Evolutionary conservation across 2,888 invertebrate species (phyloP).

Genomic region (Pyralis farinalis): DNA sequence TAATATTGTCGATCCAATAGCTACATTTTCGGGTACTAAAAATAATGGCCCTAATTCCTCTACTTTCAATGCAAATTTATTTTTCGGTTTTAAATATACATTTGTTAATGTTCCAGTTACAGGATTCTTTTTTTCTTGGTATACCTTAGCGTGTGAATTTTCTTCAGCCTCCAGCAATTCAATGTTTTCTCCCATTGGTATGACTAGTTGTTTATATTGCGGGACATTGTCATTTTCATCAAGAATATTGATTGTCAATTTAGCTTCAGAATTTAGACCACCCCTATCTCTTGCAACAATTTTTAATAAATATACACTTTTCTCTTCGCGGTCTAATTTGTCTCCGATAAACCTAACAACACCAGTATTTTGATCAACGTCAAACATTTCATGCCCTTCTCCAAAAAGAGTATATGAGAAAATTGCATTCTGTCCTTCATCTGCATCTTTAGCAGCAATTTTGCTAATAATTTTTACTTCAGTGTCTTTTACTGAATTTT

Average conservation of each 20-base stretch:
- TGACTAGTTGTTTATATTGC: constrained; percentile 84
- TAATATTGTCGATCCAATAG: constrained; percentile 85
- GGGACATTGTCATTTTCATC: constrained; percentile 93
- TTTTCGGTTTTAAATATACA: constrained; percentile 54
- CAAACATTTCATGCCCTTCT: constrained; percentile 87
- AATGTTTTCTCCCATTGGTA: constrained; percentile 85
- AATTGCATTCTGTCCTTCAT: constrained; percentile 84
- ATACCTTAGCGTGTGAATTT: constrained; percentile 66
- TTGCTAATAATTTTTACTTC: constrained; percentile 85
- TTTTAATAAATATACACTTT: constrained; percentile 83
- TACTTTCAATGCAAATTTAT: constrained; percentile 53
- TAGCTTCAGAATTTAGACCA: constrained; percentile 87
- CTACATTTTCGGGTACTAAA: constrained; percentile 86
- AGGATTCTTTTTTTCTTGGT: constrained; percentile 59
- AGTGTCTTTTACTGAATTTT: constrained; percentile 87
- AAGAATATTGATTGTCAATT: constrained; percentile 84
- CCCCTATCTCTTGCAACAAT: constrained; percentile 89
- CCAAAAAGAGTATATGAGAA: constrained; percentile 87
- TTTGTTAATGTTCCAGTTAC: constrained; percentile 44
- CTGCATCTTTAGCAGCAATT: constrained; percentile 87
- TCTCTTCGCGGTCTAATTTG: constrained; percentile 88
- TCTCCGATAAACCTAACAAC: constrained; percentile 79
- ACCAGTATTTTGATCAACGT: constrained; percentile 84
- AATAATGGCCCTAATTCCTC: constrained; percentile 81
- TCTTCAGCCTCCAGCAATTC: constrained; percentile 84